A percentile compares a stretch with the other conserved stretches of the same genome.
Evolutionary conservation across 1,140 invertebrate genomes (phyloP).

Genomic region (Bombus vancouverensis): DNA sequence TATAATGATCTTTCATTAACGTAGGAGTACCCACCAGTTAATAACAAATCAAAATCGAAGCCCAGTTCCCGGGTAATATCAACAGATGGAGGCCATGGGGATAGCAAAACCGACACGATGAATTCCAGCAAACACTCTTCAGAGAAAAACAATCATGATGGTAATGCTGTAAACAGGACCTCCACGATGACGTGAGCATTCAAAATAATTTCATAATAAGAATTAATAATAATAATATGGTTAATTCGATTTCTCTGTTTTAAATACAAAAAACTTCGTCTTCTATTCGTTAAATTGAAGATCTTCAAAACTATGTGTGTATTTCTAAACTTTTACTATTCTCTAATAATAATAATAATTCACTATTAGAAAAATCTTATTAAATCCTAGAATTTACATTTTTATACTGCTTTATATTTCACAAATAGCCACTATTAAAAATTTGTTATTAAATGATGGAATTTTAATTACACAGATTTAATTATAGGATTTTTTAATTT

Average conservation of each 20-base stretch:
- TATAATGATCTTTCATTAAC: conserved; percentile 16
- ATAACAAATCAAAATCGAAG: conserved; percentile 83
- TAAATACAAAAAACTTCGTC: too few species aligned
- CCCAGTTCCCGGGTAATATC: conserved; percentile 78
- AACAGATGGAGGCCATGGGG: conserved; percentile 75
- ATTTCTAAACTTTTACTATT: too few species aligned
- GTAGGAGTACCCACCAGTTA: conserved; percentile 84
- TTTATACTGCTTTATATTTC: background rate
- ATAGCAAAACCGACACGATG: conserved; percentile 77
- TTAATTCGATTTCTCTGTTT: background rate
- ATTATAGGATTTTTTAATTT: background rate
- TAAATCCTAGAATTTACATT: background rate
- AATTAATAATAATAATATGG: background rate
- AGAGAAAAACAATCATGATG: conserved; percentile 80
- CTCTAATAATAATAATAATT: too few species aligned
- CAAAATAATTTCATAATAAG: background rate
- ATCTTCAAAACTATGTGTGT: too few species aligned
- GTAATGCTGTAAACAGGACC: conserved; percentile 80
- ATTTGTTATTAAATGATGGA: too few species aligned
- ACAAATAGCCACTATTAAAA: too few species aligned
- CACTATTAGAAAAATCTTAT: too few species aligned
- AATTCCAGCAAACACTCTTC: conserved; percentile 76
- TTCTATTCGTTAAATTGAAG: too few species aligned
- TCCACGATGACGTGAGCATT: conserved; percentile 78
- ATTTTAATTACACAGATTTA: background rate